These are phyloP conservation scores for Nycticryphes semicollaris DNA, from an alignment of 2,113 vertebrate species.

Conservation along the genomic window DNA sequence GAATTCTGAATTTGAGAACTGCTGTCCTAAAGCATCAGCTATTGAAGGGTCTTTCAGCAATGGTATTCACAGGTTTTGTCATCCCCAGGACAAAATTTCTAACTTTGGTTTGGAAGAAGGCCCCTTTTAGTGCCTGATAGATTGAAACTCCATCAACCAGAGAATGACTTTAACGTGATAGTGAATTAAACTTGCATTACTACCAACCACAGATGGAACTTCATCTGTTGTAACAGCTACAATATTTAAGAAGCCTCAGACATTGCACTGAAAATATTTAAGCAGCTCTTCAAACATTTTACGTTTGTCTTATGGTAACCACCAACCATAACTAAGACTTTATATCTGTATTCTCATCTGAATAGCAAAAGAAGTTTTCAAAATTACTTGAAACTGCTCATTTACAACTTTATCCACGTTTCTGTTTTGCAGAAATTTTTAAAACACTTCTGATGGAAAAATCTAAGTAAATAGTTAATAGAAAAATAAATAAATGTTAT, in stretches of 20 bases:
- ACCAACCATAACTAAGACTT: neutral
- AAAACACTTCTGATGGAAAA: neutral
- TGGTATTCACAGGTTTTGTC: neutral
- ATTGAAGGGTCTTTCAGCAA: neutral
- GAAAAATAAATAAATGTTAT: neutral
- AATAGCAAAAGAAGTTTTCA: neutral
- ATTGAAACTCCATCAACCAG: conserved; percentile 19
- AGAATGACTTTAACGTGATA: neutral
- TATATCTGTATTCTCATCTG: neutral
- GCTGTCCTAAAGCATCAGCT: neutral
- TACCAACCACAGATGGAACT: conserved; percentile 30
- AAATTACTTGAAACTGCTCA: neutral
- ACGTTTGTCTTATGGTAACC: neutral
- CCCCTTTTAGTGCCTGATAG: neutral
- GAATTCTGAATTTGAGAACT: neutral
- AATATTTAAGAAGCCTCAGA: conserved; percentile 23
- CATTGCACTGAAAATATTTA: conserved; percentile 41
- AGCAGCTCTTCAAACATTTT: neutral
- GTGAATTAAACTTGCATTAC: conserved; percentile 19
- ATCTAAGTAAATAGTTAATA: neutral
- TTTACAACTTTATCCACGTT: neutral
- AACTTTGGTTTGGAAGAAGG: neutral
- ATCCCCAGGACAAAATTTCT: neutral
- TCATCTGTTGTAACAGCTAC: conserved; percentile 47
- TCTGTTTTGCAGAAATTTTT: neutral